These are phyloP conservation scores for Pachycephala philippinensis DNA, from an alignment of 2,113 vertebrate species.

Conservation along the genomic window DNA sequence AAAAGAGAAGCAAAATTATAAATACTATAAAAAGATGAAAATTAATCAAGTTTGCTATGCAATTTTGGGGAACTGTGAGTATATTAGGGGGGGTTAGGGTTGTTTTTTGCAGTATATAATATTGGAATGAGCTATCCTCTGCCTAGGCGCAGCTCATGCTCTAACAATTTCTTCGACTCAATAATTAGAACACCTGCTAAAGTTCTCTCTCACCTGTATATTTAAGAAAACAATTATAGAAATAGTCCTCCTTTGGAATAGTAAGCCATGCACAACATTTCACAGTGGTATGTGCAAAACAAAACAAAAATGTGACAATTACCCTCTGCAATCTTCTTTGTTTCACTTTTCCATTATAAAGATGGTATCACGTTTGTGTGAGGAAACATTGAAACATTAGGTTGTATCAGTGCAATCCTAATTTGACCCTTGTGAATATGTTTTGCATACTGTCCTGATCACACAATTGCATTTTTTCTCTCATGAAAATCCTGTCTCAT, in stretches of 20 bases:
- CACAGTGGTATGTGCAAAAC: neutral
- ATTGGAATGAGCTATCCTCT: neutral
- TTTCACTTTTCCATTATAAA: neutral
- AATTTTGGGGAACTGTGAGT: neutral
- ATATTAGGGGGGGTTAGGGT: neutral
- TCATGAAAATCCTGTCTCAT: neutral
- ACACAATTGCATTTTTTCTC: neutral
- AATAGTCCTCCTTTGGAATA: neutral
- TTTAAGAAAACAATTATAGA: neutral
- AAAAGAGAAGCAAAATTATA: neutral
- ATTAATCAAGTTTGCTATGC: neutral
- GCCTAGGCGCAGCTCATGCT: neutral
- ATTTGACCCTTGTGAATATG: neutral
- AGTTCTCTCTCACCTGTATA: neutral
- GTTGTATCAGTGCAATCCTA: neutral
- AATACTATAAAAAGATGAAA: neutral
- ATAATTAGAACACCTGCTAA: neutral
- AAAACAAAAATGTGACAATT: neutral
- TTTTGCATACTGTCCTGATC: neutral
- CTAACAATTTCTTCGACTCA: neutral
- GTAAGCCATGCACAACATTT: neutral
- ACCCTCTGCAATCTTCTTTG: neutral
- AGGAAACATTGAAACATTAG: neutral
- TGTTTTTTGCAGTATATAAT: neutral
- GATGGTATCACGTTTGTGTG: neutral